Evolutionary conservation across 2,113 vertebrate species (phyloP).

Genomic region (Saguinus midas): DNA sequence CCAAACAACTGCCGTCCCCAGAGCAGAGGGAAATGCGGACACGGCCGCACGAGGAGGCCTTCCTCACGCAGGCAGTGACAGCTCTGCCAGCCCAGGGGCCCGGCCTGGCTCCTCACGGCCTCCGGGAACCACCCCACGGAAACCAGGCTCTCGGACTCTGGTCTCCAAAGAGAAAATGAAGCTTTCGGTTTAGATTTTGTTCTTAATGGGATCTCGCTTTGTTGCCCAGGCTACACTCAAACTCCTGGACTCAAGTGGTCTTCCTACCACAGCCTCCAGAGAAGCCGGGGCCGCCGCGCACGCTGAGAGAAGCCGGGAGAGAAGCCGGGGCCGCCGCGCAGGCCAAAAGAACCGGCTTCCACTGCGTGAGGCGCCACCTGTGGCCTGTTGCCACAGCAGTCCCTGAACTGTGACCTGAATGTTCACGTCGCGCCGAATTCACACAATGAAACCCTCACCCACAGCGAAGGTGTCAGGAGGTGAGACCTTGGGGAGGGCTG

Average conservation of each 20-base stretch:
- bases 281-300: too few species aligned
- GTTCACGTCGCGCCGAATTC: too few species aligned
- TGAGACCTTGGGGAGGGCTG: too few species aligned
- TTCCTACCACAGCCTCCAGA: not conserved
- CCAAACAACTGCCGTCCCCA: not conserved
- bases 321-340: too few species aligned
- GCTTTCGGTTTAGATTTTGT: not conserved
- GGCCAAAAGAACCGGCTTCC: fast-evolving
- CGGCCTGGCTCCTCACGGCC: not conserved
- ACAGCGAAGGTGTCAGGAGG: too few species aligned
- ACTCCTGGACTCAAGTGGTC: not conserved
- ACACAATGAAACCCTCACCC: not conserved
- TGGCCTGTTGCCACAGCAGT: not conserved
- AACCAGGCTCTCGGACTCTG: too few species aligned
- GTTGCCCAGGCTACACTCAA: not conserved
- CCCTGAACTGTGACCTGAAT: not conserved
- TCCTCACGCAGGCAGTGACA: fast-evolving
- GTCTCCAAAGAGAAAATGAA: not conserved
- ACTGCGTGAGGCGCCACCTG: too few species aligned
- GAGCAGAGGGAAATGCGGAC: fast-evolving
- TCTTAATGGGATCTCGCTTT: not conserved
- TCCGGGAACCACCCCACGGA: not conserved
- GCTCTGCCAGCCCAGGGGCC: not conserved
- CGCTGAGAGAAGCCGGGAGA: too few species aligned
- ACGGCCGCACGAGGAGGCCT: not conserved